Evolutionary conservation across 1,140 invertebrate genomes (phyloP).

Genomic region (Drosophila equinoxialis): DNA sequence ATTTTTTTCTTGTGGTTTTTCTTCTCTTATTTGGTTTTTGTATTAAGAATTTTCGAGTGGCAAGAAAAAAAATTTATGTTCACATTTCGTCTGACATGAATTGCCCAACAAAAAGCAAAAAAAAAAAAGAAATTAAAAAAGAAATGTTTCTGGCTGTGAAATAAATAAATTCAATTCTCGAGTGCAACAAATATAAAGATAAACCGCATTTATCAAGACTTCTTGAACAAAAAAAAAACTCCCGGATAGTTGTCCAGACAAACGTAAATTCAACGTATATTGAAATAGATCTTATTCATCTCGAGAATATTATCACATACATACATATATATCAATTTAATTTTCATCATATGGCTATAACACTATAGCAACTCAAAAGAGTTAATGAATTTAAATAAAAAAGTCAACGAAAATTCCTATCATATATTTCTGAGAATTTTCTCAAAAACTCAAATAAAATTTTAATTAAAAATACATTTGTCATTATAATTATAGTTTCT

Average conservation of each 20-base stretch:
- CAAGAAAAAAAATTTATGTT: constrained; percentile 53
- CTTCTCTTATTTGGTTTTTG: neutral
- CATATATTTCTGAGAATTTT: no score
- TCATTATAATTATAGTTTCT: no score
- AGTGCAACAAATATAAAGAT: constrained; percentile 47
- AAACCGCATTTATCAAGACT: constrained; percentile 5
- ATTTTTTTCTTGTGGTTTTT: neutral
- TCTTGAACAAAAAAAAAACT: constrained; percentile 1
- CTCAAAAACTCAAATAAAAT: no score
- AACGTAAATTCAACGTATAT: neutral
- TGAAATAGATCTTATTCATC: neutral
- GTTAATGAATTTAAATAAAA: no score
- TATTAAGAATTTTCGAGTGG: constrained; percentile 34
- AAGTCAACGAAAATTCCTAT: no score
- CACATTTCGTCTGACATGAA: constrained; percentile 56
- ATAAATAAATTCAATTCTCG: constrained; percentile 63
- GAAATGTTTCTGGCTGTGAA: constrained; percentile 18
- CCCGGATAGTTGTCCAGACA: neutral
- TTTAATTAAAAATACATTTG: no score
- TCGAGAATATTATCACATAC: no score
- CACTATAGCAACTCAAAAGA: no score
- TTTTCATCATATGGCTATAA: no score
- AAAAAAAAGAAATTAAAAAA: constrained; percentile 22
- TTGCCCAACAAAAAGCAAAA: constrained; percentile 36
- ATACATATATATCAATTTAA: no score